A percentile compares a stretch with the other conserved stretches of the same genome.
Evolutionary conservation across 2,888 invertebrate genomes (phyloP).

Genomic region (Drosophila bunnanda): DNA sequence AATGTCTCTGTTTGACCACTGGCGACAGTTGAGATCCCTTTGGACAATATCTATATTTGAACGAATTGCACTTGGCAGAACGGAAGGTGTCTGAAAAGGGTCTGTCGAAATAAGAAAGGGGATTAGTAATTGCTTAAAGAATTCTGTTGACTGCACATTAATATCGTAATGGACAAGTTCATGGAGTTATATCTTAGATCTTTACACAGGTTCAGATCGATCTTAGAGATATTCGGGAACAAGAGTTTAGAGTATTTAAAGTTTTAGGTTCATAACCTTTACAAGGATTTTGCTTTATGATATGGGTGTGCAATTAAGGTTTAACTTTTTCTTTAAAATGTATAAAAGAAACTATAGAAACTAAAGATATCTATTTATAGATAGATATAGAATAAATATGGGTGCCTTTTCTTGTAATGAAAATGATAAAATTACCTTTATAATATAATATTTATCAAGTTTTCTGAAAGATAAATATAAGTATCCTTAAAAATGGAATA

Average conservation of each 20-base stretch:
- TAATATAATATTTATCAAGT: too few relatives aligned
- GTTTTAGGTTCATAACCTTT: background rate
- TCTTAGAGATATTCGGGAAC: background rate
- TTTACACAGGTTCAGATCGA: background rate
- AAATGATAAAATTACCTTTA: too few relatives aligned
- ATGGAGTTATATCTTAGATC: background rate
- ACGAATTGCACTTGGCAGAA: conserved; percentile 4
- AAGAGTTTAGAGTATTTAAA: background rate
- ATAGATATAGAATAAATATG: too few relatives aligned
- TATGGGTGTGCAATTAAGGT: background rate
- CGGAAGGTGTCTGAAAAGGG: background rate
- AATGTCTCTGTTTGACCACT: conserved; percentile 47
- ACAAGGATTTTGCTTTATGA: background rate
- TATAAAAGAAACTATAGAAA: too few relatives aligned
- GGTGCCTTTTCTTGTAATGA: too few relatives aligned
- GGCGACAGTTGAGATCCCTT: conserved; percentile 49
- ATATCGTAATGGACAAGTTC: background rate
- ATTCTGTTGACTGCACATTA: conserved; percentile 2
- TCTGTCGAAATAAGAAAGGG: background rate
- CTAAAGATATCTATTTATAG: too few relatives aligned
- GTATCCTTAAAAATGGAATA: too few relatives aligned
- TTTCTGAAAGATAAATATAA: too few relatives aligned
- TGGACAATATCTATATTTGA: conserved; percentile 57
- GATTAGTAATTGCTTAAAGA: conserved; percentile 11
- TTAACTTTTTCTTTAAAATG: too few relatives aligned